Base-by-base conservation (phyloP, 2,113 vertebrate species). In the Rynchops niger region DNA sequence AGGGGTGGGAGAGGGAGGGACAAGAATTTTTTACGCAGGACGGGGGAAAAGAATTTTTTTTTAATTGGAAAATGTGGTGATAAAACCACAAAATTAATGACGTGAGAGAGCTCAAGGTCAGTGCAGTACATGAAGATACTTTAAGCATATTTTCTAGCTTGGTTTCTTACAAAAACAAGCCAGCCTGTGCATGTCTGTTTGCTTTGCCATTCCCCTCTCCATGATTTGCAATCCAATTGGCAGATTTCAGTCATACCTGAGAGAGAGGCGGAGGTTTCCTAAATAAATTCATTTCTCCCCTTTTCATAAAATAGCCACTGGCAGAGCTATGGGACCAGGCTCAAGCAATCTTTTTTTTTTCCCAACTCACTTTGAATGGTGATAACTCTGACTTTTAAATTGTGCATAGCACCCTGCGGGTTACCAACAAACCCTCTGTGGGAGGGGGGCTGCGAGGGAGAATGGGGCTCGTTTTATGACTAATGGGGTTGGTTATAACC, bases 71-170 rank as follows among this genome's bases (percentile, higher is more conserved):
- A 91, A 73, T 58, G 12, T 52, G 36, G 70, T 65, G 84, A 94
- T 95, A 96, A 96, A 91, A 96, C 94, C 91, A 91, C 58, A 87
- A 69, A 91, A 92, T 87, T 97, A 97, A 94, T 89, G 77, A 90
- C 89, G 40, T 65, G 52, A 47, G 61, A 83, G 61, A 95, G 38
- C 73, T 95, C 93, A 91, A 97, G 86, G 91, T 93, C 89, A 93
- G 25, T 58, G 62, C 80, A 61, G 52, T 61, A 95, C 11, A 43
- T 12, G 7, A 69, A 76, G 49, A 84, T 58, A 87, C 43, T 84
- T 91, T 45, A 79, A 70, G 78, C 27, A 84, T 30, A 38, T 40
- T 86, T 84, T 86, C 36, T 88, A 52, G 9, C 61, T 82, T 34
- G 8, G 47, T 84, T 94, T 79, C 74, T 91, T 80, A 66, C 0